Percentiles rank a stretch among this genome's conserved stretches.
These are phyloP conservation scores for Plestiodon gilberti DNA, from an alignment of 2,113 vertebrate genomes.

Conservation along the genomic window DNA sequence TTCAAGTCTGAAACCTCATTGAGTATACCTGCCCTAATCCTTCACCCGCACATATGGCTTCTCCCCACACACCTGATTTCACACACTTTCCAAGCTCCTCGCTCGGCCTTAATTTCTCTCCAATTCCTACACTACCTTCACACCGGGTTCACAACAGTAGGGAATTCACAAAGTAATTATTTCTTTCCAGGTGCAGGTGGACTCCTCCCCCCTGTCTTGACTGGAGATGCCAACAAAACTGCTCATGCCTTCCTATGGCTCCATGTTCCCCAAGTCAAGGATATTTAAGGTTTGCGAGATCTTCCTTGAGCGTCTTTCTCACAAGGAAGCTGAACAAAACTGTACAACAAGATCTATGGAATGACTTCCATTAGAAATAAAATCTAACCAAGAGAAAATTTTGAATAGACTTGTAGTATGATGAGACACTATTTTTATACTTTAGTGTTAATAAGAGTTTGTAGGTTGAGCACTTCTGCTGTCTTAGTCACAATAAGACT, in stretches of 20 bases:
- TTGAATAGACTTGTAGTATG: not conserved
- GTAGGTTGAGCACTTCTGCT: constrained; percentile 17
- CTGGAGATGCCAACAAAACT: not conserved
- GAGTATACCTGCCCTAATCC: not conserved
- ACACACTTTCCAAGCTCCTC: not conserved
- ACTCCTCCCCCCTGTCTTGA: too few relatives aligned
- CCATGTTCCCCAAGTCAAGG: not conserved
- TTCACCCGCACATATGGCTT: not conserved
- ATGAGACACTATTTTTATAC: constrained; percentile 8
- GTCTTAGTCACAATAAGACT: constrained; percentile 26
- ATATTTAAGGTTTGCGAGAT: not conserved
- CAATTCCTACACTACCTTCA: not conserved
- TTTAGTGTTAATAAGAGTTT: not conserved
- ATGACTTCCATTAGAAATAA: not conserved
- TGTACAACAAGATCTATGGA: not conserved
- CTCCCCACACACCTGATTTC: not conserved
- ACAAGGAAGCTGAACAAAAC: not conserved
- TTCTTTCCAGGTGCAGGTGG: not conserved
- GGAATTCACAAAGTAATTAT: not conserved
- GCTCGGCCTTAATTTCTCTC: not conserved
- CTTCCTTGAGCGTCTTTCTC: not conserved
- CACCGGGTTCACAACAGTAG: not conserved
- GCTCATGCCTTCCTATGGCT: not conserved
- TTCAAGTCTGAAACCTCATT: not conserved
- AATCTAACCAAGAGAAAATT: not conserved